Conservation (phyloP, 2,888 invertebrate genomes). For the Eupithecia dodoneata region DNA sequence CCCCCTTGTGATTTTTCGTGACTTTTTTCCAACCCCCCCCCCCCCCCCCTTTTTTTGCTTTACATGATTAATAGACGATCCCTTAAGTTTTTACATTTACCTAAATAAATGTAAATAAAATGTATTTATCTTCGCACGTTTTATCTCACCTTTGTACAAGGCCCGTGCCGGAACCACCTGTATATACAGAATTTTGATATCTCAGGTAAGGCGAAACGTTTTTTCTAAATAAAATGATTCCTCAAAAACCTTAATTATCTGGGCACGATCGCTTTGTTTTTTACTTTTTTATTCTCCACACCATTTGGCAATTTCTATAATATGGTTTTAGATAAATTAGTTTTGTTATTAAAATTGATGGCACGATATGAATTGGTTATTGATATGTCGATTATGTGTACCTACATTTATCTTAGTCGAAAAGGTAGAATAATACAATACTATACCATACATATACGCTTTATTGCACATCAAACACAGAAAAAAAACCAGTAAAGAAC, state of each 20-base stretch:
- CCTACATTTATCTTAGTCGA: no score
- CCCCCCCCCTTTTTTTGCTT: no score
- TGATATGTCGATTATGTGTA: background rate
- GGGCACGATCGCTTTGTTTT: slow-evolving; percentile 79
- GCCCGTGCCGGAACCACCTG: slow-evolving; percentile 53
- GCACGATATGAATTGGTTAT: slow-evolving; percentile 1
- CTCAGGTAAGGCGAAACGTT: slow-evolving; percentile 80
- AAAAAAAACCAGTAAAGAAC: no score
- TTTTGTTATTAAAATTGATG: slow-evolving; percentile 29
- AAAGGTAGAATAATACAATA: no score
- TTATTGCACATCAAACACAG: no score
- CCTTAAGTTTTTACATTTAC: no score
- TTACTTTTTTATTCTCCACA: slow-evolving; percentile 67
- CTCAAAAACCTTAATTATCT: slow-evolving; percentile 80
- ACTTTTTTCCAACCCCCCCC: no score
- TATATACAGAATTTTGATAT: slow-evolving; percentile 67
- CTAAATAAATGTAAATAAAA: background rate
- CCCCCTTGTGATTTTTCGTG: no score
- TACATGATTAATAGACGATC: no score
- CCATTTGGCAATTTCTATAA: slow-evolving; percentile 66
- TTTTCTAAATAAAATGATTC: slow-evolving; percentile 74
- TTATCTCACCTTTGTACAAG: background rate
- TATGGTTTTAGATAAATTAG: slow-evolving; percentile 35
- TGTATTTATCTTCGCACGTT: slow-evolving; percentile 10
- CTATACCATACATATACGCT: no score